Evolutionary conservation across 1,140 invertebrate species (phyloP).

Genomic region (Monomorium pharaonis): DNA sequence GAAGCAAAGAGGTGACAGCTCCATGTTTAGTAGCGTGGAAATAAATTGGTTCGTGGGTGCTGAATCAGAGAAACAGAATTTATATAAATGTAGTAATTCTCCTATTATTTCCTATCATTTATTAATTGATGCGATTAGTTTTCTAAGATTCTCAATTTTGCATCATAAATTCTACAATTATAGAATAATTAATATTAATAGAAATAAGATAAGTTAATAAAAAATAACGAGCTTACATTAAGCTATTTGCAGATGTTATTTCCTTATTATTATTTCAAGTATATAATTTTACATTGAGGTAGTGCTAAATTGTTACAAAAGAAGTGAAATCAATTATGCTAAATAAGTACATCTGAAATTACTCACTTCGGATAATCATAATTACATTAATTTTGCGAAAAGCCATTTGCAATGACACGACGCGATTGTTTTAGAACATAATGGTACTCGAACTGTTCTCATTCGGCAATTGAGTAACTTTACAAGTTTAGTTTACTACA

Average conservation of each 20-base stretch:
- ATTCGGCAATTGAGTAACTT: conserved; percentile 6
- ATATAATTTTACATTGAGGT: not conserved
- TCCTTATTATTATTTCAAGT: not conserved
- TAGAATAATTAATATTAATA: not conserved
- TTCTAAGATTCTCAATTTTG: not conserved
- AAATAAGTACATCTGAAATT: not conserved
- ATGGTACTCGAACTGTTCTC: not conserved
- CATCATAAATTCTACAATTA: not conserved
- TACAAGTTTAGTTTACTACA: conserved; percentile 11
- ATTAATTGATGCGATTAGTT: not conserved
- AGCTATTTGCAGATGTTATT: not conserved
- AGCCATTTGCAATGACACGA: not conserved
- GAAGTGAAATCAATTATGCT: not conserved
- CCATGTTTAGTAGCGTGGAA: conserved; percentile 39
- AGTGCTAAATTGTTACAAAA: not conserved
- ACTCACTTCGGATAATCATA: not conserved
- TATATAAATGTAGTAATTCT: not conserved
- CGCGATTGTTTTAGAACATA: not conserved
- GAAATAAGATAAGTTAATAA: not conserved
- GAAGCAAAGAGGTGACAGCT: not conserved
- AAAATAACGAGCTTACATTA: not conserved
- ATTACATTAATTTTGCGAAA: not conserved
- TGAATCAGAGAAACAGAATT: not conserved
- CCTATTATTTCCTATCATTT: too few relatives aligned
- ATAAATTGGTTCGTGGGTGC: not conserved